Evolutionary conservation across 2,113 vertebrate species (phyloP).

Genomic region (Sinocyclocheilus anshuiensis): DNA sequence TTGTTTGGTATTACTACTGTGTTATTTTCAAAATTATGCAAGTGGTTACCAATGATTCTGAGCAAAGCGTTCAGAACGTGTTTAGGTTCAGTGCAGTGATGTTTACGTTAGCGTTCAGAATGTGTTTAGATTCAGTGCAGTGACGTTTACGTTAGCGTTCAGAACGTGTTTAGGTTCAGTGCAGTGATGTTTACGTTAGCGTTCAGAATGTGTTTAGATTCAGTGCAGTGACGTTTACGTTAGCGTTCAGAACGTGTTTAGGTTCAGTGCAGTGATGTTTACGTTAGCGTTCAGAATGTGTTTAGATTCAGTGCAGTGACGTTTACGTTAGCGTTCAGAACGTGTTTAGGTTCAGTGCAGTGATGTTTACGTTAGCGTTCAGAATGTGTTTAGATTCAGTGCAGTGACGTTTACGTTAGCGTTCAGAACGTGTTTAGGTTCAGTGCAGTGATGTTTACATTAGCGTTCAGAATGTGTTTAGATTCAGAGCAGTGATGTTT

Average conservation of each 20-base stretch:
- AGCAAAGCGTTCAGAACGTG: not conserved
- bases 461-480: not conserved
- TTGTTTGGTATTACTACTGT: not conserved
- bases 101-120: not conserved
- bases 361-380: too few relatives aligned
- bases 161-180: rapidly evolving
- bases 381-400: too few relatives aligned
- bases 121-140: not conserved
- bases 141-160: not conserved
- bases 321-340: too few relatives aligned
- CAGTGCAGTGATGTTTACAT: not conserved
- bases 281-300: too few relatives aligned
- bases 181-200: not conserved
- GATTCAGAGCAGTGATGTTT: not conserved
- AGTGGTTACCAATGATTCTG: not conserved
- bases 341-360: too few relatives aligned
- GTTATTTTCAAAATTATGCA: not conserved
- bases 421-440: not conserved
- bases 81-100: not conserved
- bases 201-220: not conserved
- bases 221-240: too few relatives aligned
- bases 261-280: too few relatives aligned
- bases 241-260: too few relatives aligned
- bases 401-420: too few relatives aligned
- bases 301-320: too few relatives aligned